Conservation (phyloP, 2,113 vertebrate genomes). For the Gymnorhina tibicen region DNA sequence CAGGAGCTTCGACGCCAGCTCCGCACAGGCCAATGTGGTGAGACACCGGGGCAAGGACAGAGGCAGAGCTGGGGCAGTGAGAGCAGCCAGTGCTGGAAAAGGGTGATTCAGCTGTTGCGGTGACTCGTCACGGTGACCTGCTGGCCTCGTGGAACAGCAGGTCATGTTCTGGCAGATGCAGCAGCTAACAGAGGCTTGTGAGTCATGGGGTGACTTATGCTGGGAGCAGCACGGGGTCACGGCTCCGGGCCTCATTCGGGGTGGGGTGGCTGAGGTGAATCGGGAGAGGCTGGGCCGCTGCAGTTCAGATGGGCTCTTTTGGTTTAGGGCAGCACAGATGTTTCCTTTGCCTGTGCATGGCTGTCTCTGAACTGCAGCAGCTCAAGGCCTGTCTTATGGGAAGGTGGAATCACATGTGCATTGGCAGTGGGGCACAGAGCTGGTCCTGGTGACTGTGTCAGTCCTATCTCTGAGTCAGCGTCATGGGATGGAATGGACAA, state of each 20-base stretch:
- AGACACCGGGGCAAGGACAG: background rate
- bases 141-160: background rate
- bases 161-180: background rate
- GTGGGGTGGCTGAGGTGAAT: background rate
- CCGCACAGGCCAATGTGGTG: background rate
- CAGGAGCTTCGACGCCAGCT: background rate
- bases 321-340: background rate
- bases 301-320: background rate
- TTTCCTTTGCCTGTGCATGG: background rate
- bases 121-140: background rate
- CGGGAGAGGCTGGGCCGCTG: background rate
- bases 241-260: fast-evolving
- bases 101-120: background rate
- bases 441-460: background rate
- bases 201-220: background rate
- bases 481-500: background rate
- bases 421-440: background rate
- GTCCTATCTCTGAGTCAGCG: background rate
- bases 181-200: background rate
- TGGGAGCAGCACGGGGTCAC: background rate
- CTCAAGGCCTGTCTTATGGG: background rate
- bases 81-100: background rate
- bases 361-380: background rate
- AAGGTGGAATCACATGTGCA: fast-evolving
- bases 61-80: background rate